Conservation (phyloP, 2,113 vertebrate species). For the Myiopsitta monachus region DNA sequence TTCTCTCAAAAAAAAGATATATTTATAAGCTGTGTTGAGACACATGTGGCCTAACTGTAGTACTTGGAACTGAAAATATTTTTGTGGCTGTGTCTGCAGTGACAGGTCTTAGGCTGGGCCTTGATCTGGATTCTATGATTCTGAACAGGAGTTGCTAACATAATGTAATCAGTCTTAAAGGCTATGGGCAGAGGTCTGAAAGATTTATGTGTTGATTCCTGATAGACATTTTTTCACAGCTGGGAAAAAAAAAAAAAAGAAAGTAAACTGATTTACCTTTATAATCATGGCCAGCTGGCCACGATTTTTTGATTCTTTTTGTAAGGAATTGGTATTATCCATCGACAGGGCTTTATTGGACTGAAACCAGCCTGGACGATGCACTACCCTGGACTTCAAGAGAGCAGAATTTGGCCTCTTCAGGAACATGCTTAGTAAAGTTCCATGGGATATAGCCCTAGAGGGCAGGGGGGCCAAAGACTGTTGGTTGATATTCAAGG, state of each 20-base stretch:
- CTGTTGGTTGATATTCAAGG: too few relatives aligned
- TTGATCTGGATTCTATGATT: neutral
- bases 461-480: too few relatives aligned
- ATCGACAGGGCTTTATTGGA: neutral
- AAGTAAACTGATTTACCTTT: neutral
- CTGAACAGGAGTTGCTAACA: neutral
- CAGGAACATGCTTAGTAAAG: too few relatives aligned
- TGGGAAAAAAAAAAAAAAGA: neutral
- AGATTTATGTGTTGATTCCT: neutral
- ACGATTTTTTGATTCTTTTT: neutral
- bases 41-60: neutral
- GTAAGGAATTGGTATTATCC: neutral
- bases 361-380: neutral
- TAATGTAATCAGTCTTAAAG: neutral
- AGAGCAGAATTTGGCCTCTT: too few relatives aligned
- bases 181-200: neutral
- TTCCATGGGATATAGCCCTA: too few relatives aligned
- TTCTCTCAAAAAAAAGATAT: neutral
- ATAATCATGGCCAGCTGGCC: neutral
- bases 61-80: neutral
- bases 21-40: neutral
- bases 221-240: neutral
- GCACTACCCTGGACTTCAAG: too few relatives aligned
- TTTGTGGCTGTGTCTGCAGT: neutral
- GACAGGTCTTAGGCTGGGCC: neutral